A percentile compares a stretch with the other conserved stretches of the same genome.
These are phyloP conservation scores for Marronus borbonicus DNA, from an alignment of 2,888 invertebrate species.

Conservation along the genomic window DNA sequence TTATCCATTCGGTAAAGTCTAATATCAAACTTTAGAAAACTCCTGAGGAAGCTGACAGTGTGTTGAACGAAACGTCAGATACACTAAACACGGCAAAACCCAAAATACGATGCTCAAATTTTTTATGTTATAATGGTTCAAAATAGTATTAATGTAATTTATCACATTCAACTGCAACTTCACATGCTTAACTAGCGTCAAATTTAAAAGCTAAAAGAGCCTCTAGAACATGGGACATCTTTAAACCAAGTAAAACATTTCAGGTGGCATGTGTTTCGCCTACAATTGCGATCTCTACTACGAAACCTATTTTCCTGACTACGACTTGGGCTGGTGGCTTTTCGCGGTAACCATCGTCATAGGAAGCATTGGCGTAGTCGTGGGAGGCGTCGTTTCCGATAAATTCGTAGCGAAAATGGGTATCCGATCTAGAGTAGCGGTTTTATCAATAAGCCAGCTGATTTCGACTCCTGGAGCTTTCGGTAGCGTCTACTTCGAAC, in stretches of 20 bases:
- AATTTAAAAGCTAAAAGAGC: too few species aligned
- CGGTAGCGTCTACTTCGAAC: constrained; percentile 87
- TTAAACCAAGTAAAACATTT: neutral
- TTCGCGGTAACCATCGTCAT: constrained; percentile 91
- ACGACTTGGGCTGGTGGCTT: constrained; percentile 92
- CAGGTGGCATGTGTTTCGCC: constrained; percentile 92
- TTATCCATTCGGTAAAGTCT: too few species aligned
- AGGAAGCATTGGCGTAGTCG: constrained; percentile 84
- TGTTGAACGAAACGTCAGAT: too few species aligned
- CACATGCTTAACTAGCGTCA: too few species aligned
- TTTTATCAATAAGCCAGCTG: constrained; percentile 86
- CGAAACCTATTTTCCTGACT: constrained; percentile 89
- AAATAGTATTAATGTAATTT: too few species aligned
- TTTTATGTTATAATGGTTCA: too few species aligned
- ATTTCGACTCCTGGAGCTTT: constrained; percentile 89
- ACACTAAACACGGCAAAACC: too few species aligned
- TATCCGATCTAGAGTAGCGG: constrained; percentile 84
- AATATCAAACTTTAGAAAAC: too few species aligned
- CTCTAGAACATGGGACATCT: neutral
- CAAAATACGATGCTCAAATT: too few species aligned
- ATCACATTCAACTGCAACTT: too few species aligned
- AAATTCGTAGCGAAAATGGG: constrained; percentile 92
- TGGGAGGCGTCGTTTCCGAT: constrained; percentile 85
- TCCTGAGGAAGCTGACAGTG: too few species aligned
- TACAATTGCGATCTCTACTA: constrained; percentile 94